These are phyloP conservation scores for Myotis lucifugus DNA, from an alignment of 2,113 vertebrate species.

Conservation along the genomic window DNA sequence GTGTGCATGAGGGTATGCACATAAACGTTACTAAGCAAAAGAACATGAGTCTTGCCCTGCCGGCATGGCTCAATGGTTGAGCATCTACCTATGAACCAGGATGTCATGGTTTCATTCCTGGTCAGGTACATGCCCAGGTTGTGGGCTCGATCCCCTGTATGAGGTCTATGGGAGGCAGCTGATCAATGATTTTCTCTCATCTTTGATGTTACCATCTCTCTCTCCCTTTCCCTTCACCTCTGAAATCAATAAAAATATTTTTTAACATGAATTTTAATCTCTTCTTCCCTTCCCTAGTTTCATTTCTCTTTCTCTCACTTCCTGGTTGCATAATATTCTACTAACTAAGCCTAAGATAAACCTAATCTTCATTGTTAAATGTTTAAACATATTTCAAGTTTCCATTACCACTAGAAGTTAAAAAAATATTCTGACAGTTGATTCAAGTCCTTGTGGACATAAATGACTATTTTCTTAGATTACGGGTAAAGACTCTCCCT, in stretches of 20 bases:
- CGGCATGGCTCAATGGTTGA: too few species aligned
- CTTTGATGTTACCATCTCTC: too few species aligned
- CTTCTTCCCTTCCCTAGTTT: rapidly evolving
- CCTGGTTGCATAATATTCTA: background rate
- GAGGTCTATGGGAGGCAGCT: too few species aligned
- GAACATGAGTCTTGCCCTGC: background rate
- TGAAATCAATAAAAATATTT: too few species aligned
- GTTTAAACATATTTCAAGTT: background rate
- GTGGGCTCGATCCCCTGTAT: too few species aligned
- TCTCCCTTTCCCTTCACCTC: too few species aligned
- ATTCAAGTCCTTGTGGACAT: background rate
- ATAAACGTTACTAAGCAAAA: background rate
- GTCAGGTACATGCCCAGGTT: too few species aligned
- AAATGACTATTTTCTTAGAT: background rate
- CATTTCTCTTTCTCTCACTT: background rate
- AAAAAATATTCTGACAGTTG: background rate
- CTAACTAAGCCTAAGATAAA: background rate
- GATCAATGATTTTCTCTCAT: too few species aligned
- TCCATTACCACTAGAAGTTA: background rate
- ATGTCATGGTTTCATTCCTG: too few species aligned
- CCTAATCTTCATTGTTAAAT: background rate
- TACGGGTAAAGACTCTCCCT: background rate
- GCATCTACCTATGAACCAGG: too few species aligned
- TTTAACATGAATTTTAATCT: background rate
- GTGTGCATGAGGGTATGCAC: background rate